Percentiles rank a stretch among this genome's conserved stretches.
phyloP scores from a whole-genome alignment of 2,113 vertebrate species.

The Carlito syrichta region DNA sequence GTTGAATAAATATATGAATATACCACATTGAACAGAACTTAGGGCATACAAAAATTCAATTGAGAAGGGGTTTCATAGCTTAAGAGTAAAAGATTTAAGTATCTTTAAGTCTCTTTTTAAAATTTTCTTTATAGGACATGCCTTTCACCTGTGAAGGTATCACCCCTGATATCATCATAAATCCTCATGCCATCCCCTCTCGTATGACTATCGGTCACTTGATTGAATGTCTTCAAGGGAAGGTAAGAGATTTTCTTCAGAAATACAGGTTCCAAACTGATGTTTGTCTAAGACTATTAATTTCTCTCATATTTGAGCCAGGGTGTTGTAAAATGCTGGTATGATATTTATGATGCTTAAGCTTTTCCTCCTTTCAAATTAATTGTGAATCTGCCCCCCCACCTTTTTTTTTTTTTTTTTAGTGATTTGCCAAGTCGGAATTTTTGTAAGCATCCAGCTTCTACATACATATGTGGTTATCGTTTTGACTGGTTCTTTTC shows the following conservation, averaged over 20 bases:
- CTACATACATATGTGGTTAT: neutral
- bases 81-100: neutral
- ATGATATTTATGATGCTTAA: neutral
- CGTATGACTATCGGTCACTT: constrained; percentile 99
- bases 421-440: neutral
- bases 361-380: constrained; percentile 8
- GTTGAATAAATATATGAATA: neutral
- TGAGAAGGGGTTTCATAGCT: neutral
- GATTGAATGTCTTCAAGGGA: constrained; percentile 99
- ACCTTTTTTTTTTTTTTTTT: neutral
- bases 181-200: constrained; percentile 98
- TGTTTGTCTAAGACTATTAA: neutral
- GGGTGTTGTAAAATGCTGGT: neutral
- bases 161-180: constrained; percentile 99
- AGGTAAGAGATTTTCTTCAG: constrained; percentile 83
- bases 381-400: neutral
- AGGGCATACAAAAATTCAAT: neutral
- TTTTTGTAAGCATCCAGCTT: neutral
- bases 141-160: constrained; percentile 99
- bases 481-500: constrained; percentile 11
- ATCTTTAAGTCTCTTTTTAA: neutral
- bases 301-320: neutral
- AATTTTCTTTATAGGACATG: constrained; percentile 90
- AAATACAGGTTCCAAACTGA: neutral
- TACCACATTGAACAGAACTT: constrained; percentile 8